Percentiles rank a stretch among this genome's conserved stretches.
Evolutionary conservation across 2,797 vertebrate species (phyloP).

Genomic region (Molossus molossus): DNA sequence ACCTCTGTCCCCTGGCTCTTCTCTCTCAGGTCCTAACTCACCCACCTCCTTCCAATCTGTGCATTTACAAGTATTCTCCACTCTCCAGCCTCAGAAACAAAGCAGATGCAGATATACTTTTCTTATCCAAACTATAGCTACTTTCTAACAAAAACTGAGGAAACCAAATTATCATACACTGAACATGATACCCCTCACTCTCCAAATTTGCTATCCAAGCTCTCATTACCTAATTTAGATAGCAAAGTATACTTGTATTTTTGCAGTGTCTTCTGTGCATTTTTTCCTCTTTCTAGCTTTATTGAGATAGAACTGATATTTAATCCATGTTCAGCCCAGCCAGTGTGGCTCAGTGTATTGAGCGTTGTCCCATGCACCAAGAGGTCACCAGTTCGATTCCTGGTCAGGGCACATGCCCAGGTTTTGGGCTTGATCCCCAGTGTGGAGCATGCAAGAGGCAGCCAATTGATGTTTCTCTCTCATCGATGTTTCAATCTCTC

Average conservation of each 20-base stretch:
- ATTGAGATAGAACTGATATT: not conserved
- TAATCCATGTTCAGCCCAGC: not conserved
- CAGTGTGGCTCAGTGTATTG: too few relatives aligned
- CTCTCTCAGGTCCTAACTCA: not conserved
- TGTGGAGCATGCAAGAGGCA: too few relatives aligned
- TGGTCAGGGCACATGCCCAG: too few relatives aligned
- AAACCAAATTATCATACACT: slow-evolving; percentile 51
- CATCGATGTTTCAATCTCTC: too few relatives aligned
- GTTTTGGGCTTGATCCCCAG: too few relatives aligned
- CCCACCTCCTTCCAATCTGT: not conserved
- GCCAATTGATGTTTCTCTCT: too few relatives aligned
- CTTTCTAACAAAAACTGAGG: slow-evolving; percentile 16
- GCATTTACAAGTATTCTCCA: not conserved
- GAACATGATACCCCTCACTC: not conserved
- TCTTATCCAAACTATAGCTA: not conserved
- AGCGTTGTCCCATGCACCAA: too few relatives aligned
- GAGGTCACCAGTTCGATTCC: too few relatives aligned
- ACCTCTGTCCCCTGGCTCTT: not conserved
- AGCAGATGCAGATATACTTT: not conserved
- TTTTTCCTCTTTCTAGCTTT: not conserved
- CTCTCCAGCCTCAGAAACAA: not conserved
- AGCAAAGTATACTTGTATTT: not conserved
- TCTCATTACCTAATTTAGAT: not conserved
- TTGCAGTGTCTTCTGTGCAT: not conserved
- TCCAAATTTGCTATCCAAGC: not conserved